A percentile compares a stretch with the other conserved stretches of the same genome.
Evolutionary conservation across 2,888 invertebrate genomes (phyloP).

Genomic region (Iselma pallidipennis): DNA sequence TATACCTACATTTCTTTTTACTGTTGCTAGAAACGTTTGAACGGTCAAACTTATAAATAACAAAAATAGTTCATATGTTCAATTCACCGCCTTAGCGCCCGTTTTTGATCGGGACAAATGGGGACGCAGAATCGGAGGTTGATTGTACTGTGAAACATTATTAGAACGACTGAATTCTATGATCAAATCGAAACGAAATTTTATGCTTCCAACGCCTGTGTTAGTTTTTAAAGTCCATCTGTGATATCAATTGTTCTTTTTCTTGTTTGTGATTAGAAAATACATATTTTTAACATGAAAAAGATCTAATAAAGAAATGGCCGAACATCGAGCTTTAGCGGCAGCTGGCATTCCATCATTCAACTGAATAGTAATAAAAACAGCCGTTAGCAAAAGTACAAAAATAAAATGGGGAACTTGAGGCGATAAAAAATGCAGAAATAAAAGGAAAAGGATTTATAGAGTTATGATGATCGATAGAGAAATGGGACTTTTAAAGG

Average conservation of each 20-base stretch:
- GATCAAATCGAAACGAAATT: slow-evolving; percentile 26
- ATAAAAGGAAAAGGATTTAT: neutral
- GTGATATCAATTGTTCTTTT: neutral
- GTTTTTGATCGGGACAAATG: no score
- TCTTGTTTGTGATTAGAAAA: neutral
- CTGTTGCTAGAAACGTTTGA: no score
- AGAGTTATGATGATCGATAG: slow-evolving; percentile 1
- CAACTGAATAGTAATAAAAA: neutral
- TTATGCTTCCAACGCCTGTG: slow-evolving; percentile 5
- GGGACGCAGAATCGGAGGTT: no score
- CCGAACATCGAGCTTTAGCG: neutral
- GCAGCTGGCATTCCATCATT: neutral
- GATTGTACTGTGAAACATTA: slow-evolving; percentile 25
- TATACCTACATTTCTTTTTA: no score
- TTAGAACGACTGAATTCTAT: slow-evolving; percentile 24
- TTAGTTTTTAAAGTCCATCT: no score
- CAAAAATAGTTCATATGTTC: no score
- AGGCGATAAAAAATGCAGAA: neutral
- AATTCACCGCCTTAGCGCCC: no score
- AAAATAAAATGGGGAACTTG: neutral
- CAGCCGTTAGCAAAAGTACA: neutral
- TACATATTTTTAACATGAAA: neutral
- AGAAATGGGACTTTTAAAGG: neutral
- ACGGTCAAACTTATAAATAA: no score
- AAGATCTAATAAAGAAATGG: neutral